These are phyloP conservation scores for Hypsibius dujardini DNA, from an alignment of 1,140 invertebrate genomes.

Conservation along the genomic window DNA sequence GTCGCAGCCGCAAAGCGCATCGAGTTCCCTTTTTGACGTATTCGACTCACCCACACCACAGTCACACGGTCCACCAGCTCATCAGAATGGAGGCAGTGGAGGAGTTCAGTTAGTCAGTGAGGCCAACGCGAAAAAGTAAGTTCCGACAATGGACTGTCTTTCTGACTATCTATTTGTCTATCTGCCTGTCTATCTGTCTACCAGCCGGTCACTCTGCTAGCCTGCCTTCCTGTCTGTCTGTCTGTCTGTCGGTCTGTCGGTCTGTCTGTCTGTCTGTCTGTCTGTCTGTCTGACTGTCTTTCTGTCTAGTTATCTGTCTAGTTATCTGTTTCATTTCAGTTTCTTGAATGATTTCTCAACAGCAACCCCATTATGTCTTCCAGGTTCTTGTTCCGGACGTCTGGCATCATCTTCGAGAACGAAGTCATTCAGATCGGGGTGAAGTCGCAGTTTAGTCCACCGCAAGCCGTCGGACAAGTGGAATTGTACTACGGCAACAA, in stretches of 20 bases:
- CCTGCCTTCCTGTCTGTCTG: too few relatives aligned
- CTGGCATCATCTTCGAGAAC: constrained; percentile 94
- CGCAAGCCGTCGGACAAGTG: constrained; percentile 82
- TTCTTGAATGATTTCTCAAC: too few relatives aligned
- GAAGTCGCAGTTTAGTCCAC: constrained; percentile 66
- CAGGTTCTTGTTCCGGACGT: constrained; percentile 89
- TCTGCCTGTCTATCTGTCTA: too few relatives aligned
- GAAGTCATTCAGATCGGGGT: constrained; percentile 94
- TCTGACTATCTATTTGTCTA: too few relatives aligned
- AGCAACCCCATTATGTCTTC: constrained; percentile 25
- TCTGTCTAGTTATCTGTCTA: constrained; percentile 21
- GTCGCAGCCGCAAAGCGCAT: not conserved
- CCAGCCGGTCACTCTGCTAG: too few relatives aligned
- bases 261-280: too few relatives aligned
- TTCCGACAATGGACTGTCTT: not conserved
- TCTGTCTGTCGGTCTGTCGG: too few relatives aligned
- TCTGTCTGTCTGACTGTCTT: not conserved
- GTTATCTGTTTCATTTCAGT: too few relatives aligned
- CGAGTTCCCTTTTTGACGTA: constrained; percentile 18
- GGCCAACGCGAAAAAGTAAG: constrained; percentile 22
- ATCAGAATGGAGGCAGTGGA: not conserved
- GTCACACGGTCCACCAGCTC: constrained; percentile 4
- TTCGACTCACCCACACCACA: constrained; percentile 18
- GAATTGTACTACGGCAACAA: constrained; percentile 97
- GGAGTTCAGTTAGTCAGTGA: constrained; percentile 24